Evolutionary conservation across 64 coral and sea anemone genomes (phyloP).

Genomic region (Stichodactyla mertensii): DNA sequence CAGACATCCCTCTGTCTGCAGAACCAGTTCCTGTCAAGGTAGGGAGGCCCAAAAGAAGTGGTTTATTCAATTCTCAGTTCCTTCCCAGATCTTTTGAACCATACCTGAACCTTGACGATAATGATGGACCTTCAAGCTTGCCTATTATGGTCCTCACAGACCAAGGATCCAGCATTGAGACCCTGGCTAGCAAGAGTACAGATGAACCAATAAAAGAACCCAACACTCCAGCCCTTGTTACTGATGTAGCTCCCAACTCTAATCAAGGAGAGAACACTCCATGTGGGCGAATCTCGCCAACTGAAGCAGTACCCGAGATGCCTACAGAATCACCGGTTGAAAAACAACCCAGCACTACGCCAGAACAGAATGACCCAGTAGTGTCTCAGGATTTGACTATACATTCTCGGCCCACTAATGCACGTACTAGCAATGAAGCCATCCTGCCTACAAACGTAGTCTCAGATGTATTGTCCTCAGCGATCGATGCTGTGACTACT

Average conservation of each 20-base stretch:
- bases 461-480: constrained; percentile 60
- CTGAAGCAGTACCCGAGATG: background rate
- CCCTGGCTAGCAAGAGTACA: background rate
- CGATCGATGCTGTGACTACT: constrained; percentile 48
- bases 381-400: constrained; percentile 15
- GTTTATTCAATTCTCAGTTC: background rate
- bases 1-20: constrained; percentile 61
- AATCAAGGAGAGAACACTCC: background rate
- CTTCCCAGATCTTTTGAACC: background rate
- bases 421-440: background rate
- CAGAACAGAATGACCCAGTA: constrained; percentile 6
- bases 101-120: constrained; percentile 18
- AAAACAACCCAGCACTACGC: background rate
- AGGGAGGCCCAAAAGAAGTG: background rate
- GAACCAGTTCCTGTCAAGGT: constrained; percentile 26
- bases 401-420: background rate
- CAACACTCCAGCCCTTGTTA: background rate
- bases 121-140: constrained; percentile 10
- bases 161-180: background rate
- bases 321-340: background rate
- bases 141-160: background rate
- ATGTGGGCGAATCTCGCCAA: background rate
- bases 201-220: background rate
- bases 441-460: constrained; percentile 40
- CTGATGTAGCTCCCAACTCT: background rate